Evolutionary conservation across 2,113 vertebrate species (phyloP).

Genomic region (Uria aalge): DNA sequence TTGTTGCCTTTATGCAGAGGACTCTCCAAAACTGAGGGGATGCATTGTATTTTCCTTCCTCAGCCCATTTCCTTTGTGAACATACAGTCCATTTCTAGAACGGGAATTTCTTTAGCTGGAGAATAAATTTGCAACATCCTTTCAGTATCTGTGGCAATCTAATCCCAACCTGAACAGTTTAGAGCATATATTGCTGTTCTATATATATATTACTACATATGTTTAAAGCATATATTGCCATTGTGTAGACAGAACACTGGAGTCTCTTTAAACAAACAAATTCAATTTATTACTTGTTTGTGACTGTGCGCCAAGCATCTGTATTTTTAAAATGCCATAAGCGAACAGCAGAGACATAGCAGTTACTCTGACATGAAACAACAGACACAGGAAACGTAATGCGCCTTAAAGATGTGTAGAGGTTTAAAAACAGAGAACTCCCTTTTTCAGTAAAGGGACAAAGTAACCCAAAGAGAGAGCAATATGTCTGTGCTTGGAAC

Average conservation of each 20-base stretch:
- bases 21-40: background rate
- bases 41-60: background rate
- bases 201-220: background rate
- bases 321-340: background rate
- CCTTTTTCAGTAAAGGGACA: background rate
- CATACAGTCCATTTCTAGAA: background rate
- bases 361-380: background rate
- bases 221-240: background rate
- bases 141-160: background rate
- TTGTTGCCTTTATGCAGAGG: background rate
- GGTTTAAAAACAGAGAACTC: background rate
- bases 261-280: background rate
- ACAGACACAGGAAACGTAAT: slow-evolving; percentile 17
- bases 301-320: background rate
- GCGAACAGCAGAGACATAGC: background rate
- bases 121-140: background rate
- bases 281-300: background rate
- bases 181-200: background rate
- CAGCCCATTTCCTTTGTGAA: background rate
- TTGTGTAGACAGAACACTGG: background rate
- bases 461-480: background rate
- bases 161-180: background rate
- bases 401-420: background rate
- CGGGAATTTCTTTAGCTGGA: background rate
- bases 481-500: background rate